Evolutionary conservation across 2,113 vertebrate species (phyloP), one percentile per base, ranked within the genome.

Genomic region (Chloroceryle aenea): DNA sequence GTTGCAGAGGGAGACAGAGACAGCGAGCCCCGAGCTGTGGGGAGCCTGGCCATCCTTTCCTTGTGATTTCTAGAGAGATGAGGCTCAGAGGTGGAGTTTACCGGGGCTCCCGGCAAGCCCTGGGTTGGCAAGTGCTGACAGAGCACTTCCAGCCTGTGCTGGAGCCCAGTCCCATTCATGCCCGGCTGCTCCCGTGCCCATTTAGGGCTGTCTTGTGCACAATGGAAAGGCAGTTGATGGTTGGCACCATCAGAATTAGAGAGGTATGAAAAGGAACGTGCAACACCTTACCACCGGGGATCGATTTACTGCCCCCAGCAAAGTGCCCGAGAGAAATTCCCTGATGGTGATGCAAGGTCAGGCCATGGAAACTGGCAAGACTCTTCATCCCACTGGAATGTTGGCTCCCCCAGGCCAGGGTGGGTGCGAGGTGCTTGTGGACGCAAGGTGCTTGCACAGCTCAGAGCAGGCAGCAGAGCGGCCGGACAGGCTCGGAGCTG

Each of bases 371-470:
- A 74, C 69, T 6, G 7, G 12, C 25, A 47, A 18, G 71, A 40
- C 56, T 87, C 73, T 88, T 95, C 95, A 95, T 95, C 91, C 96
- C 3, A 15, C 71, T 86, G 95, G 95, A 95, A 97, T 58, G 88
- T 77, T 52, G 23, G 63, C 58, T 56, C 32, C 94, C 86, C 40
- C 26, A 0, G 73, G 94, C 77, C 82, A 38, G 77, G 95, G 63
- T 59, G 95, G 94, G 45, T 83, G 3, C 47, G 11, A 19, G 77
- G 47, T 32, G 56, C 69, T 79, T 42, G 27, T n/a, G 61, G 85
- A 84, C 38, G 5, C 25, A 4, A 47, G 73, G 61, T 52, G 64
- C 50, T 66, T 18, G 63, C 42, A 13, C 36, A 32, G 69, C 78
- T 77, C 3, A 4, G 62, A 30, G 47, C 25, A 13, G 40, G 38